phyloP scores from a whole-genome alignment of 2,888 invertebrate genomes.

The Melanargia galathea region DNA sequence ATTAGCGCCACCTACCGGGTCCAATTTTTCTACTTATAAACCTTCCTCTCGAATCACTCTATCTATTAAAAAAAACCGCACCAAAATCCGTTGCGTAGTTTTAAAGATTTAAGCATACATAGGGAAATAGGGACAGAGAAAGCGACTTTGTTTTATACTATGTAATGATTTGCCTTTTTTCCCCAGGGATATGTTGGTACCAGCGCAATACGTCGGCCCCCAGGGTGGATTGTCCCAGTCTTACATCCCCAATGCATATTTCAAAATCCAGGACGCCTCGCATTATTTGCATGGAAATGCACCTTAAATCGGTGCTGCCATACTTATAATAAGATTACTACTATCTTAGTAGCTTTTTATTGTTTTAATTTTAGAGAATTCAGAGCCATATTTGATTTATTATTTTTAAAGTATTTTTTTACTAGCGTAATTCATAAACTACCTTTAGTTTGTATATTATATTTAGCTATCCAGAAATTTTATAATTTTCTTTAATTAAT shows the following conservation, averaged over 20 bases:
- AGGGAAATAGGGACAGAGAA: too few relatives aligned
- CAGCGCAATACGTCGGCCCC: conserved; percentile 71
- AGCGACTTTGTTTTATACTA: too few relatives aligned
- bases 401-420: conserved; percentile 9
- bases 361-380: conserved; percentile 1
- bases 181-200: conserved; percentile 72
- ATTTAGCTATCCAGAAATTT: background rate
- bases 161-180: conserved; percentile 37
- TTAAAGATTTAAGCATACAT: too few relatives aligned
- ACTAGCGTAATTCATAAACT: background rate
- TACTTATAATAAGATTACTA: conserved; percentile 13
- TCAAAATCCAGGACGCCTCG: conserved; percentile 71
- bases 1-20: too few relatives aligned
- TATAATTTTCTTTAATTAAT: background rate
- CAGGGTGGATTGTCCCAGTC: conserved; percentile 69
- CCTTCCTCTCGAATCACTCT: too few relatives aligned
- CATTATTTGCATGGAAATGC: conserved; percentile 68
- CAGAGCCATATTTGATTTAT: conserved; percentile 4
- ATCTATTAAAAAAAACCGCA: too few relatives aligned
- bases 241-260: conserved; percentile 71
- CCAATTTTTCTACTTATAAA: too few relatives aligned
- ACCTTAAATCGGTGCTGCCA: conserved; percentile 51
- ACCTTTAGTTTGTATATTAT: conserved; percentile 6
- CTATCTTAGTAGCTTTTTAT: conserved; percentile 17
- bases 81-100: too few relatives aligned